phyloP scores from a whole-genome alignment of 2,113 vertebrate species.

The Callocephalon fimbriatum region DNA sequence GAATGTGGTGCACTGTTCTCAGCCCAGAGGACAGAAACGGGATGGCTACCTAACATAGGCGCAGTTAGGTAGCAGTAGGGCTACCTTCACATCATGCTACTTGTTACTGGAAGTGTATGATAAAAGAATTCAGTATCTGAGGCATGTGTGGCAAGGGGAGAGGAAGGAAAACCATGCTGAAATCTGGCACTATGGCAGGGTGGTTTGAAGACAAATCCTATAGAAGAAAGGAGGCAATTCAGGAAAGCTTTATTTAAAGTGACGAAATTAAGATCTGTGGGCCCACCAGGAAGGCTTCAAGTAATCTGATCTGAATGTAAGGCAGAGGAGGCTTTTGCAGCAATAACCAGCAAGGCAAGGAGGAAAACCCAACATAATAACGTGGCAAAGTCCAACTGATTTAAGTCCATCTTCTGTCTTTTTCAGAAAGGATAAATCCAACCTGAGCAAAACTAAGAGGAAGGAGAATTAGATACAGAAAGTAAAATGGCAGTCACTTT shows the following conservation, averaged over 20 bases:
- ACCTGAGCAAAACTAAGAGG: background rate
- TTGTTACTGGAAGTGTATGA: background rate
- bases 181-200: background rate
- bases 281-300: background rate
- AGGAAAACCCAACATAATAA: background rate
- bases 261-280: background rate
- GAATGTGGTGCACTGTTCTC: background rate
- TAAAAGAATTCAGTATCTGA: background rate
- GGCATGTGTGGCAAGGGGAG: background rate
- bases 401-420: background rate
- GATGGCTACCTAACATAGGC: background rate
- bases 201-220: background rate
- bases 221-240: background rate
- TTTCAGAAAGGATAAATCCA: background rate
- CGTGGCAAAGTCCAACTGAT: background rate
- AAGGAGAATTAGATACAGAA: background rate
- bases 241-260: background rate
- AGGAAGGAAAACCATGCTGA: background rate
- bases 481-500: background rate
- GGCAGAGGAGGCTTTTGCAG: background rate
- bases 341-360: background rate
- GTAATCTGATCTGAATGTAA: background rate
- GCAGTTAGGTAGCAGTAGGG: background rate
- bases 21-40: background rate
- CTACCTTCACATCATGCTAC: background rate